These are phyloP conservation scores for Muscicapa comitata DNA, from an alignment of 2,797 vertebrate species.

Conservation along the genomic window DNA sequence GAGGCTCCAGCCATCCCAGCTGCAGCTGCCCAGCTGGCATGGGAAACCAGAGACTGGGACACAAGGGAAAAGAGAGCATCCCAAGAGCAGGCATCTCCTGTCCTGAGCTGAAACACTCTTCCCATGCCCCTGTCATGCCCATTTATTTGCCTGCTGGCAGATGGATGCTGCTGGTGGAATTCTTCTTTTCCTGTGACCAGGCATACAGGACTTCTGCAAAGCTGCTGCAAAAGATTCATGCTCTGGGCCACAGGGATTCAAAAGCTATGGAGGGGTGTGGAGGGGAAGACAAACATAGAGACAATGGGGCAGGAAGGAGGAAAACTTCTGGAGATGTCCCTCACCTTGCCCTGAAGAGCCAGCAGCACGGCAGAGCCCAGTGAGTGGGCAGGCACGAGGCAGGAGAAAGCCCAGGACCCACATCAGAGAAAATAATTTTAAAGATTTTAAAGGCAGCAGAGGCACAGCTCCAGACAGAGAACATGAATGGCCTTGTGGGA, in stretches of 20 bases:
- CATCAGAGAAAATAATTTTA: neutral
- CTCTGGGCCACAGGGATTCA: neutral
- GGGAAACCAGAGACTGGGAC: neutral
- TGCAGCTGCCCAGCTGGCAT: neutral
- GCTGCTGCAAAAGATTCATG: neutral
- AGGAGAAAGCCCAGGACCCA: neutral
- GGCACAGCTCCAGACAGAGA: neutral
- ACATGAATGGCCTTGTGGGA: neutral
- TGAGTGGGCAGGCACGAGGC: accelerated
- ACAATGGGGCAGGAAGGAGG: neutral
- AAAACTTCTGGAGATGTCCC: neutral
- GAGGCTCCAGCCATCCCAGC: neutral
- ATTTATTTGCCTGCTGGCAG: neutral
- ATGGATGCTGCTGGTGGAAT: neutral
- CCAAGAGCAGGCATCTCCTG: neutral
- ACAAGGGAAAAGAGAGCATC: neutral
- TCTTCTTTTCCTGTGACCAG: neutral
- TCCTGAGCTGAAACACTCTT: accelerated
- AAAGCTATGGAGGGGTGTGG: neutral
- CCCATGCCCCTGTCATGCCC: neutral
- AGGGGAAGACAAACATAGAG: neutral
- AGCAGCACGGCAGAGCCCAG: neutral
- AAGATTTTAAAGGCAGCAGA: neutral
- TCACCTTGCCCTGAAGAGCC: accelerated
- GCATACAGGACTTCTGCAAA: neutral